These are phyloP conservation scores for Meda fulgida DNA, from an alignment of 2,797 vertebrate species.

Conservation along the genomic window DNA sequence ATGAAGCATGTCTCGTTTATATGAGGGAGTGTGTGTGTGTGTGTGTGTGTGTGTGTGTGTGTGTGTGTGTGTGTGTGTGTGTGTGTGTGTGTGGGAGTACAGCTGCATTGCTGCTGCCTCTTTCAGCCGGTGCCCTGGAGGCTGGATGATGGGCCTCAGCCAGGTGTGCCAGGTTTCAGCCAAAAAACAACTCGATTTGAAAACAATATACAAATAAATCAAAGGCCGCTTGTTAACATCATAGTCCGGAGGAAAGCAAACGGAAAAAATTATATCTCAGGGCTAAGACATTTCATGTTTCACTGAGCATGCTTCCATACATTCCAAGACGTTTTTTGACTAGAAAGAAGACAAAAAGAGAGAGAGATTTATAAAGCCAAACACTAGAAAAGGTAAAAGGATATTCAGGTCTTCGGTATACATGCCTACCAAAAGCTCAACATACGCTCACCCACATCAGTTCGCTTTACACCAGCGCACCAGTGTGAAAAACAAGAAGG, in stretches of 20 bases:
- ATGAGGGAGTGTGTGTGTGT: conserved; percentile 3
- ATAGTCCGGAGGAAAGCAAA: conserved; percentile 47
- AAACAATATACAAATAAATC: conserved; percentile 60
- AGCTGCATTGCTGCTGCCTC: conserved; percentile 50
- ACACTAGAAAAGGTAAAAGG: conserved; percentile 2
- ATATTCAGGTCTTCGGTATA: conserved; percentile 30
- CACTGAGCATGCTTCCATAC: conserved; percentile 44
- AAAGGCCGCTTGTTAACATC: conserved; percentile 49
- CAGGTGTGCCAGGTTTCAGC: conserved; percentile 56
- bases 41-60: no score
- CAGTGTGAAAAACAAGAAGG: background rate
- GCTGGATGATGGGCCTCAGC: conserved; percentile 45
- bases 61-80: no score
- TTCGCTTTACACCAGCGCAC: conserved; percentile 1
- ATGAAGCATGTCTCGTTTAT: conserved; percentile 38
- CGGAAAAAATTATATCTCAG: conserved; percentile 49
- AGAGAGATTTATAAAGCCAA: background rate
- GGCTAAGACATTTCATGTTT: conserved; percentile 55
- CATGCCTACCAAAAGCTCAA: conserved; percentile 3
- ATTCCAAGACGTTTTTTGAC: conserved; percentile 2
- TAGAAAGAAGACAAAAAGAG: background rate
- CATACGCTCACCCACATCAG: background rate
- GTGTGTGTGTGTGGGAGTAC: conserved; percentile 21
- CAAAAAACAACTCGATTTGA: conserved; percentile 56
- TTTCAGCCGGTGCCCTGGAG: conserved; percentile 47